These are phyloP conservation scores for Artemia sp. DNA, from an alignment of 2,888 invertebrate genomes.

Conservation along the genomic window DNA sequence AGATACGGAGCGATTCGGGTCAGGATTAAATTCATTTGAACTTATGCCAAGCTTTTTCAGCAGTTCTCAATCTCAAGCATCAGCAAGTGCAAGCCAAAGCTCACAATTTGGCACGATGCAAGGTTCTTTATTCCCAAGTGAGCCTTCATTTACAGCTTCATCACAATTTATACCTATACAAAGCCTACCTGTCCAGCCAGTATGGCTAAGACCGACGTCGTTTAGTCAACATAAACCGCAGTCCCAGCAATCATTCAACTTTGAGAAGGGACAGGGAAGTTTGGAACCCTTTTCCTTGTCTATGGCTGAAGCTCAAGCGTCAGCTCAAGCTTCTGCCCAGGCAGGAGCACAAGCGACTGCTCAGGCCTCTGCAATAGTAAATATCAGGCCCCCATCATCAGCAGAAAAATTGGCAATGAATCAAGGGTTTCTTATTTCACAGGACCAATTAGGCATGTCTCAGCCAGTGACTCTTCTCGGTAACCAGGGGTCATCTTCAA, in stretches of 20 bases:
- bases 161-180: not conserved
- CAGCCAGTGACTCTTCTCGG: too few relatives aligned
- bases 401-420: too few relatives aligned
- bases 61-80: conserved; percentile 7
- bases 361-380: not conserved
- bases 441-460: too few relatives aligned
- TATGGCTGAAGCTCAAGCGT: not conserved
- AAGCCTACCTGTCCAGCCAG: not conserved
- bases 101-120: not conserved
- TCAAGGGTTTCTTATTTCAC: too few relatives aligned
- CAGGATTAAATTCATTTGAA: too few relatives aligned
- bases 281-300: not conserved
- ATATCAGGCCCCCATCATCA: too few relatives aligned
- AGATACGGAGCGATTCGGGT: too few relatives aligned
- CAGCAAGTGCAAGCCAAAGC: conserved; percentile 1
- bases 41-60: too few relatives aligned
- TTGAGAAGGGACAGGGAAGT: not conserved
- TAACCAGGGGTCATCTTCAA: too few relatives aligned
- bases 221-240: not conserved
- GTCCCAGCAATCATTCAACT: not conserved
- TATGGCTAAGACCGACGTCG: conserved; percentile 6
- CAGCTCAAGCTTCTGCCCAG: not conserved
- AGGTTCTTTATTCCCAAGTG: not conserved
- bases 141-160: not conserved
- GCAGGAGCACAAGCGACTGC: not conserved